These are phyloP conservation scores for Drosophila sproati DNA, from an alignment of 1,140 invertebrate genomes.

Conservation along the genomic window DNA sequence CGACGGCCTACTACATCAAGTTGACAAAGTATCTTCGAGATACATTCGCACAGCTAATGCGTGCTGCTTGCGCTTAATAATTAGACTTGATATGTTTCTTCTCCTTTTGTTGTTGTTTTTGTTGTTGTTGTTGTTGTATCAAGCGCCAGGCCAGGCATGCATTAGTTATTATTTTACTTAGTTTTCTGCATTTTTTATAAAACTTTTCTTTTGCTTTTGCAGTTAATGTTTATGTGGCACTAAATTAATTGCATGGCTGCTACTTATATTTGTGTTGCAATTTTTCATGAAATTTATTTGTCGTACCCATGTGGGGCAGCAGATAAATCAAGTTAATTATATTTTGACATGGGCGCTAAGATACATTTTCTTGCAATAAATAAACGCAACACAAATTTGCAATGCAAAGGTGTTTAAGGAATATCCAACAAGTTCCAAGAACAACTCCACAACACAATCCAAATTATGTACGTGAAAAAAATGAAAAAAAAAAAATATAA, in stretches of 20 bases:
- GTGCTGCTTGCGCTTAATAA: conserved; percentile 70
- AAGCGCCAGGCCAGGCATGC: background rate
- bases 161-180: conserved; percentile 16
- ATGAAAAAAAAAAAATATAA: background rate
- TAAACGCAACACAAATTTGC: conserved; percentile 50
- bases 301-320: conserved; percentile 68
- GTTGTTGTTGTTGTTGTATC: conserved; percentile 42
- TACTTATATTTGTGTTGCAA: conserved; percentile 65
- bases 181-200: conserved; percentile 27
- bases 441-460: background rate
- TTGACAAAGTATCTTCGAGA: conserved; percentile 50
- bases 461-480: background rate
- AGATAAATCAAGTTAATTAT: conserved; percentile 74
- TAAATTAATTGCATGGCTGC: conserved; percentile 74
- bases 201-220: conserved; percentile 21
- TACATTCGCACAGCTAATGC: conserved; percentile 61
- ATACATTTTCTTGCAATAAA: conserved; percentile 53
- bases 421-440: conserved; percentile 24
- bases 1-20: conserved; percentile 8
- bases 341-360: conserved; percentile 69
- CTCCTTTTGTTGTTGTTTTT: conserved; percentile 44
- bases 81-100: conserved; percentile 47
- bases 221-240: conserved; percentile 59
- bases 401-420: conserved; percentile 50
- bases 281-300: conserved; percentile 75